These are phyloP conservation scores for Parochlus steinenii DNA, from an alignment of 2,888 invertebrate species.

Conservation along the genomic window DNA sequence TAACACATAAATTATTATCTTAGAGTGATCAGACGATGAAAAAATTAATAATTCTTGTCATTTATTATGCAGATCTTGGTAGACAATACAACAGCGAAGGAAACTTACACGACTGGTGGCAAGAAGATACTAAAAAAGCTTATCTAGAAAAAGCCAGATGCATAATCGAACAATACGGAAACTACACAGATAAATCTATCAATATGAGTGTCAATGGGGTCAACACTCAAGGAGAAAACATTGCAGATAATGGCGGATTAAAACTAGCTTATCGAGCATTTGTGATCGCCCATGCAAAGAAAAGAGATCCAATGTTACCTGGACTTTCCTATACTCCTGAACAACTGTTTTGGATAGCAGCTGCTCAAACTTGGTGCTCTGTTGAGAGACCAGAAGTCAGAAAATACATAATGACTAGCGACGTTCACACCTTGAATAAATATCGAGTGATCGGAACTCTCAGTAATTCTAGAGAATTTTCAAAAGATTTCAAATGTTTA, in stretches of 20 bases:
- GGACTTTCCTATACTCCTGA: conserved; percentile 11
- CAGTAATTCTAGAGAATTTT: conserved; percentile 12
- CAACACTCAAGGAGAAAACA: conserved; percentile 33
- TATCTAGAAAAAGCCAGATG: conserved; percentile 33
- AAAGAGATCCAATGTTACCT: conserved; percentile 8
- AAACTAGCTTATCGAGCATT: conserved; percentile 33
- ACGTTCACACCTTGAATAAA: conserved; percentile 10
- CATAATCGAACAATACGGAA: conserved; percentile 35
- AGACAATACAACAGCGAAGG: conserved; percentile 36
- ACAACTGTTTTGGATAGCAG: conserved; percentile 13
- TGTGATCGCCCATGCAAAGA: conserved; percentile 1
- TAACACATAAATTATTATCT: no score
- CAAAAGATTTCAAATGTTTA: conserved; percentile 12
- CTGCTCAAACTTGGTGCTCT: conserved; percentile 13
- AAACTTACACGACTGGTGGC: conserved; percentile 27
- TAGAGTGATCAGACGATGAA: no score
- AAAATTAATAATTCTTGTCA: no score
- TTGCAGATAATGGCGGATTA: conserved; percentile 37
- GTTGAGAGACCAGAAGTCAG: conserved; percentile 11
- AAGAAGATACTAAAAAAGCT: conserved; percentile 28
- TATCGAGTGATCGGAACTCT: conserved; percentile 12
- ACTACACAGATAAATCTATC: conserved; percentile 23
- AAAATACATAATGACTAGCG: conserved; percentile 9
- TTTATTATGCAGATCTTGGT: conserved; percentile 20
- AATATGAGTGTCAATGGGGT: conserved; percentile 15